Conservation (phyloP, 1,140 invertebrate genomes). For the Dreissena rostriformis region DNA sequence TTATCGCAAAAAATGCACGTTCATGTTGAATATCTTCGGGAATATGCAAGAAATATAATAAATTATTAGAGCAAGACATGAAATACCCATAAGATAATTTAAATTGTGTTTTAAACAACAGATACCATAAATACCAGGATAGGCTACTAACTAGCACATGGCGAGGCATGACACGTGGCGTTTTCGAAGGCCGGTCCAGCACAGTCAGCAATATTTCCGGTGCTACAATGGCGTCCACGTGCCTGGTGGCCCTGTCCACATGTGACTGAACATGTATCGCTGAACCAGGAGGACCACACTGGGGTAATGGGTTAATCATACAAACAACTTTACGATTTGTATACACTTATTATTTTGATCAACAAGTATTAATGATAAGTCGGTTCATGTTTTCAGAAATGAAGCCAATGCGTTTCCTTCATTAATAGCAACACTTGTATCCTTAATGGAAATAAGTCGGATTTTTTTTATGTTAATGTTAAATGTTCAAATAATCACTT, state of each 20-base stretch:
- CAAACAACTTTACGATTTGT: too few species aligned
- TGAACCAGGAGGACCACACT: conserved; percentile 57
- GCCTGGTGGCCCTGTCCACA: conserved; percentile 71
- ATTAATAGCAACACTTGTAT: too few species aligned
- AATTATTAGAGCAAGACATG: too few species aligned
- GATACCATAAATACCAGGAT: too few species aligned
- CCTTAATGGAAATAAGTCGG: too few species aligned
- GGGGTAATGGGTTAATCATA: not conserved
- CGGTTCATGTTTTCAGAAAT: not conserved
- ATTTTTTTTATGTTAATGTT: too few species aligned
- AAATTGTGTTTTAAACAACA: too few species aligned
- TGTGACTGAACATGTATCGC: conserved; percentile 49
- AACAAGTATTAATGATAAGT: conserved; percentile 43
- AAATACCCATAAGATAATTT: too few species aligned
- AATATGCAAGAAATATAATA: too few species aligned
- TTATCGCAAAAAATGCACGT: too few species aligned
- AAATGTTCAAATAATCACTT: too few species aligned
- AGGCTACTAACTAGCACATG: conserved; percentile 20
- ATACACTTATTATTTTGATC: conserved; percentile 57
- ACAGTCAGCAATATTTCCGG: conserved; percentile 1
- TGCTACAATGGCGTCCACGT: conserved; percentile 62
- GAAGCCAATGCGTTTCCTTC: conserved; percentile 79
- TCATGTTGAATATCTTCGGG: too few species aligned
- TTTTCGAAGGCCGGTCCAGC: conserved; percentile 8
- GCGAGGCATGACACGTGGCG: conserved; percentile 67